A percentile compares a stretch with the other conserved stretches of the same genome.
phyloP scores from a whole-genome alignment of 2,888 invertebrate genomes.

The Orthonychiurus folsomi region DNA sequence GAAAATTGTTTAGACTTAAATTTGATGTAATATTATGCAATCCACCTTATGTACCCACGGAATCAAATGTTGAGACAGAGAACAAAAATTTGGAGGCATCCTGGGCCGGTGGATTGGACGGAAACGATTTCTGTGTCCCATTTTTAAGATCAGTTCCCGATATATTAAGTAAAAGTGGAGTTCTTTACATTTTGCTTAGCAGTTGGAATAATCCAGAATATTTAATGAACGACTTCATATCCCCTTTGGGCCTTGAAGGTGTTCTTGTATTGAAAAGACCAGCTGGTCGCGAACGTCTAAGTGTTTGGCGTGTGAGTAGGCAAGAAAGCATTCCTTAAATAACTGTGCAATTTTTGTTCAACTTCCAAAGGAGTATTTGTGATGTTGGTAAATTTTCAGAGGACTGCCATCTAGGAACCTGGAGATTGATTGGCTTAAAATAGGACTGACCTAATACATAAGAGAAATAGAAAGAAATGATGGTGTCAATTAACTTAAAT shows the following conservation, averaged over 20 bases:
- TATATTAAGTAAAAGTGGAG: constrained; percentile 63
- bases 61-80: constrained; percentile 60
- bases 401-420: too few relatives aligned
- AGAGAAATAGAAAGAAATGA: too few relatives aligned
- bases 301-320: constrained; percentile 53
- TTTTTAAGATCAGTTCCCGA: constrained; percentile 60
- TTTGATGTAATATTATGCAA: constrained; percentile 91
- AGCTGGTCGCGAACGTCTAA: constrained; percentile 78
- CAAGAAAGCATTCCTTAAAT: too few relatives aligned
- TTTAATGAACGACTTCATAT: constrained; percentile 54
- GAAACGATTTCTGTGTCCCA: constrained; percentile 60
- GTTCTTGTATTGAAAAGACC: constrained; percentile 60
- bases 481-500: too few relatives aligned
- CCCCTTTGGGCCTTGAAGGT: constrained; percentile 44
- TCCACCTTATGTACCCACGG: constrained; percentile 94
- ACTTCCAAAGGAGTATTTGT: too few relatives aligned
- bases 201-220: constrained; percentile 77
- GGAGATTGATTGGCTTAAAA: too few relatives aligned
- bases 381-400: too few relatives aligned
- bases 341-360: too few relatives aligned
- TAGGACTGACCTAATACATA: too few relatives aligned
- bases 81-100: constrained; percentile 29
- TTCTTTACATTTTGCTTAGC: constrained; percentile 78
- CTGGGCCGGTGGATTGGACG: constrained; percentile 72
- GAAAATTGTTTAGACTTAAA: constrained; percentile 52